phyloP scores from a whole-genome alignment of 2,113 vertebrate species.

The Oostethus manadensis region DNA sequence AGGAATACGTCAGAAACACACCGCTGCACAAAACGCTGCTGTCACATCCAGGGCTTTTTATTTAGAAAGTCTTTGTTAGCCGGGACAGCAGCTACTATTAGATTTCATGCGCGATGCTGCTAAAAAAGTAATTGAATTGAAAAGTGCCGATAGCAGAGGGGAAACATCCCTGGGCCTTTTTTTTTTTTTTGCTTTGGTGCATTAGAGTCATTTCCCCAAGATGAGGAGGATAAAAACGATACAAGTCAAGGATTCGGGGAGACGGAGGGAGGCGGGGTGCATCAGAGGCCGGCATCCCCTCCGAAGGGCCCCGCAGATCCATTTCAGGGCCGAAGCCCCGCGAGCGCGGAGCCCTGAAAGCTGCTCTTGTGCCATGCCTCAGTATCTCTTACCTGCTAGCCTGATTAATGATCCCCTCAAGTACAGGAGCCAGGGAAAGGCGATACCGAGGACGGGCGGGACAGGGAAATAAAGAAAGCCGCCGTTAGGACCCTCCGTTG shows the following conservation, averaged over 20 bases:
- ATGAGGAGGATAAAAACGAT: not conserved
- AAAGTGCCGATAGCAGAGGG: slow-evolving; percentile 12
- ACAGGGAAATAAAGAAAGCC: no score
- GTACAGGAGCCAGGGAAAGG: slow-evolving; percentile 63
- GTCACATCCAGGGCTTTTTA: slow-evolving; percentile 46
- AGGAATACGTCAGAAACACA: slow-evolving; percentile 52
- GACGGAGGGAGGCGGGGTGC: not conserved
- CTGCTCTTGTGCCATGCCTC: slow-evolving; percentile 68
- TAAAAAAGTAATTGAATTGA: not conserved
- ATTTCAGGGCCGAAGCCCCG: slow-evolving; percentile 70
- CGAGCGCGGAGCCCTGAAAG: slow-evolving; percentile 70
- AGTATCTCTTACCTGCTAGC: slow-evolving; percentile 75
- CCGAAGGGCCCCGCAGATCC: slow-evolving; percentile 48
- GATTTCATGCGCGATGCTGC: slow-evolving; percentile 8
- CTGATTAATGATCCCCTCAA: slow-evolving; percentile 70
- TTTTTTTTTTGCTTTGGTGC: slow-evolving; percentile 35
- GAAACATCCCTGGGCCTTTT: slow-evolving; percentile 35
- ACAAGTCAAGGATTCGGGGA: slow-evolving; percentile 24
- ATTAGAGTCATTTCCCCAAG: slow-evolving; percentile 35
- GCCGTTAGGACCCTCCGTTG: slow-evolving; percentile 35
- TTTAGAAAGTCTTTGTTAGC: slow-evolving; percentile 38
- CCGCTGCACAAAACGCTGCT: slow-evolving; percentile 47
- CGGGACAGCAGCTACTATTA: slow-evolving; percentile 22
- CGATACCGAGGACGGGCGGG: slow-evolving; percentile 63
- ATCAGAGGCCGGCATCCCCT: slow-evolving; percentile 18